Base-by-base conservation (phyloP, 1,140 invertebrate species). In the Micrasema longulum region DNA sequence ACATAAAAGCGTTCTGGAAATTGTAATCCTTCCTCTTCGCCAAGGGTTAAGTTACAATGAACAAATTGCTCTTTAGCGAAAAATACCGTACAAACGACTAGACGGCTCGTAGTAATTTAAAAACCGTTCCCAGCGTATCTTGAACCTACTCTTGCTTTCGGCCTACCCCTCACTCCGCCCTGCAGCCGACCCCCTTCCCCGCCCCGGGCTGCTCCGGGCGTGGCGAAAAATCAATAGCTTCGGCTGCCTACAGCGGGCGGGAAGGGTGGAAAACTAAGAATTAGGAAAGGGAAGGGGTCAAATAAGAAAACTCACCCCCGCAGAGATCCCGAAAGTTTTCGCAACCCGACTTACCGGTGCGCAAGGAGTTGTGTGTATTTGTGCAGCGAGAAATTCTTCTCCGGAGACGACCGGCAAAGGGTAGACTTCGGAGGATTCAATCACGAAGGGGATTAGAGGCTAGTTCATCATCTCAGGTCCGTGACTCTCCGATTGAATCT, bases 201-300 rank as follows among this genome's bases (percentile, higher is more conserved):
- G 16, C 41, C 41, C 10, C 22, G 52, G 36, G 63, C 48, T 53
- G 53, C 68, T 20, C 22, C 72, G 72, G 72, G 67, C 73, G 73
- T 70, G 69, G 73, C 70, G 69, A 63, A 75, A 75, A 75, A 75
- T 75, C 73, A 75, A 75, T 75, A 75, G 66, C 73, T 63, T 63
- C 69, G 60, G 69, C 68, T 67, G 66, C 23, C 43, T 50, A 50
- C 64, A 53, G 23, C n/a, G 23, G 31, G 57, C 18, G 63, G 23
- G 43, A 36, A 62, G 57, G 69, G 20, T 16, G 60, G 66, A 45
- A 43, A 45, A 2, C 38, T 47, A n/a, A 2, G 60, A 20, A 45
- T 26, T 45, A 47, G 60, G 41, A 38, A 45, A 22, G 20, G 50
- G 66, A 20, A 43, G 66, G 66, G 73, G 69, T 75, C 73, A 75